Base-by-base conservation (phyloP, 2,113 vertebrate genomes). In the Aspidoscelis tigris region DNA sequence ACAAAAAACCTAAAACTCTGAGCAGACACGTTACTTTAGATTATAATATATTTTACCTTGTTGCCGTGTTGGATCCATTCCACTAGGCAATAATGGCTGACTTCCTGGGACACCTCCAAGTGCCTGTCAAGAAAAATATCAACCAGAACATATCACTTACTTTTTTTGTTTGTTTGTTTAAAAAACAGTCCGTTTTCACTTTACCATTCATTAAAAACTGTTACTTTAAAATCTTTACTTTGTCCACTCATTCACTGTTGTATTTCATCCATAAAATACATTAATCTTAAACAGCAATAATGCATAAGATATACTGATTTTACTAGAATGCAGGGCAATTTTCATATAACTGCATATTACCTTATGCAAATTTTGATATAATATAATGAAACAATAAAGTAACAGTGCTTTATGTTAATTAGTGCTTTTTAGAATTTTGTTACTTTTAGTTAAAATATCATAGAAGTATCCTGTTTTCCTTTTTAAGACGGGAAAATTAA, bases 61-160 rank as follows among this genome's bases (percentile, higher is more conserved):
- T 93, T 99, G 99, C 94, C 99, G 96, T 84, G 97, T 98, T 89
- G 98, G 98, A 94, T 99, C 99, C 97, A 99, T 99, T 88, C 98
- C 98, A 69, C 97, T 98, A 80, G 98, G 97, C 90, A 99, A 96
- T 94, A 99, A 96, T n/a, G 98, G 95, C 93, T 99, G 98, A 93
- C 97, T 97, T 86, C 98, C 98, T 24, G 98, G 98, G 81, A 99
- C 98, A 90, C 97, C 98, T 91, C 97, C 98, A 43, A 99, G 97
- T 87, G 97, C 97, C 99, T 99, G 88, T 66, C 90, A 24, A 87
- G 66, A 87, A 80, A 92, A 84, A 76, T 22, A 88, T 84, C 18
- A 50, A 50, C 78, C 70, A 47, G 78, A 3, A 43, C 4, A 77
- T 21, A 5, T 76, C 18, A 84, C 84, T 12, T 66, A 26, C 9